These are phyloP conservation scores for Luffia ferchaultella DNA, from an alignment of 2,888 invertebrate genomes.

Conservation along the genomic window DNA sequence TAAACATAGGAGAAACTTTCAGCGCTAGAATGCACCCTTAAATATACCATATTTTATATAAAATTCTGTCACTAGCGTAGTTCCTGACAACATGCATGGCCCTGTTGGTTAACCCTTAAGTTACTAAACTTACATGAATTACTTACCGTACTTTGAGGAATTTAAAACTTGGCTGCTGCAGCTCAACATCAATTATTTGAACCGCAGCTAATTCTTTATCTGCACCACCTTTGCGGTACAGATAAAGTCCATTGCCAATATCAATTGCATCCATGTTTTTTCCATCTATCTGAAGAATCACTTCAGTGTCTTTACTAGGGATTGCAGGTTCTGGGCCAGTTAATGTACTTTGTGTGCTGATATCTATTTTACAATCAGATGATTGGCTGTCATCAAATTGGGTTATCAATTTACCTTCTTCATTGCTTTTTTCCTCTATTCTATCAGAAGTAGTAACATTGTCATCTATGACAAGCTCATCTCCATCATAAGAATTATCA, in stretches of 20 bases:
- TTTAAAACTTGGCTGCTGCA: conserved; percentile 45
- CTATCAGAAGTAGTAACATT: conserved; percentile 20
- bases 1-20: no score
- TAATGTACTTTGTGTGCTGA: conserved; percentile 19
- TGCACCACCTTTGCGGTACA: conserved; percentile 42
- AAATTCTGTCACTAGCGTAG: no score
- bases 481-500: conserved; percentile 58
- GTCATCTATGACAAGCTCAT: conserved; percentile 58
- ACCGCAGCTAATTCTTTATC: conserved; percentile 46
- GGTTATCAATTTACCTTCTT: conserved; percentile 22
- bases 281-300: conserved; percentile 54
- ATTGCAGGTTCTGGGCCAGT: conserved; percentile 29
- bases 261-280: conserved; percentile 57
- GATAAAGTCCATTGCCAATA: conserved; percentile 55
- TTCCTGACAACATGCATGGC: no score
- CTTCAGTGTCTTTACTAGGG: conserved; percentile 46
- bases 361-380: conserved; percentile 19
- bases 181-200: conserved; percentile 45
- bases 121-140: conserved; percentile 1
- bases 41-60: no score
- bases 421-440: conserved; percentile 32
- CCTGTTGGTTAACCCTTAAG: no score
- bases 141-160: conserved; percentile 61
- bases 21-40: no score
- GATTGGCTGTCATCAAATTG: conserved; percentile 19